Percentiles rank a stretch among this genome's conserved stretches.
These are phyloP conservation scores for Pegoplata infirma DNA, from an alignment of 2,888 invertebrate genomes.

Conservation along the genomic window DNA sequence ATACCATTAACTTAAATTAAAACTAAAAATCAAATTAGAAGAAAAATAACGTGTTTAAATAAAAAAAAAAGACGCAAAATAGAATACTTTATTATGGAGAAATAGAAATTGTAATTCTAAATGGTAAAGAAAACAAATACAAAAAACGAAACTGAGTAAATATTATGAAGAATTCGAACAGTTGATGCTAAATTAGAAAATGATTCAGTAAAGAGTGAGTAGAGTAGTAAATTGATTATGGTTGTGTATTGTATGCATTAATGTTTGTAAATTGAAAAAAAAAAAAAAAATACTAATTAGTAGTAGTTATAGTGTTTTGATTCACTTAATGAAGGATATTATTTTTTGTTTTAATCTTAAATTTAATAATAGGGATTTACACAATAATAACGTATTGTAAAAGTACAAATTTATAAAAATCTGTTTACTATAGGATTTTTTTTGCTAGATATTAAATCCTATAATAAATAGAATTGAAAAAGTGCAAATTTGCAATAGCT, in stretches of 20 bases:
- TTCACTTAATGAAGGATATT: slow-evolving; percentile 33
- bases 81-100: slow-evolving; percentile 39
- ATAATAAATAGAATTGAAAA: too few species aligned
- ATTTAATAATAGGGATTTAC: too few species aligned
- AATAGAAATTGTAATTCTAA: slow-evolving; percentile 3
- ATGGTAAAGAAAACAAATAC: slow-evolving; percentile 30
- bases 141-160: slow-evolving; percentile 18
- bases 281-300: slow-evolving; percentile 13
- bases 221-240: not conserved
- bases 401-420: too few species aligned
- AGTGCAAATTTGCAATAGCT: too few species aligned
- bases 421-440: too few species aligned
- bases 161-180: slow-evolving; percentile 29
- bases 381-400: too few species aligned
- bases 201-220: not conserved
- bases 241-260: slow-evolving; percentile 24
- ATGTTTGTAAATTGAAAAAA: slow-evolving; percentile 1
- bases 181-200: not conserved
- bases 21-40: slow-evolving; percentile 26
- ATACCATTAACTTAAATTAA: slow-evolving; percentile 49
- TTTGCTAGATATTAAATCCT: too few species aligned
- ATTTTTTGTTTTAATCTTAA: slow-evolving; percentile 46
- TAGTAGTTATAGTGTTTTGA: slow-evolving; percentile 23
- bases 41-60: slow-evolving; percentile 27
- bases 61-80: slow-evolving; percentile 37